Conservation (phyloP, 2,113 vertebrate species). For the Anser cygnoides region DNA sequence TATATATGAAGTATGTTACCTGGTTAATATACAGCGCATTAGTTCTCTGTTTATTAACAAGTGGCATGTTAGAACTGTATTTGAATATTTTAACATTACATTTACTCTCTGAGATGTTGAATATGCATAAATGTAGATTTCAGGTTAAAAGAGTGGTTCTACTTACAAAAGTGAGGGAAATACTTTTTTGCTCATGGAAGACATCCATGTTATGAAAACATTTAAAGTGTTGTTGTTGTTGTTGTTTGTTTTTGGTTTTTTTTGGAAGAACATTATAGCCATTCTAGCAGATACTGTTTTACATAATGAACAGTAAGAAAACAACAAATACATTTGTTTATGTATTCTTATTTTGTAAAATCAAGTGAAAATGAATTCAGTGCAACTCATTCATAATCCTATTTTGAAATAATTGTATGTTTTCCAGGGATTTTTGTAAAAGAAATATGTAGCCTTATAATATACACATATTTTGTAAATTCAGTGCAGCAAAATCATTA, state of each 20-base stretch:
- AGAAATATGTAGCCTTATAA: not conserved
- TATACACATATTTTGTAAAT: not conserved
- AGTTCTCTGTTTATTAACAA: not conserved
- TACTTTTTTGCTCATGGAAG: not conserved
- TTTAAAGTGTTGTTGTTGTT: not conserved
- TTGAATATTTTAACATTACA: not conserved
- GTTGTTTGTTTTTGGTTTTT: not conserved
- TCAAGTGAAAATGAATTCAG: not conserved
- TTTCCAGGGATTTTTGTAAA: not conserved
- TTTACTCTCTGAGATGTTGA: not conserved
- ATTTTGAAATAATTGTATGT: not conserved
- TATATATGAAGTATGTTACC: not conserved
- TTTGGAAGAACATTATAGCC: not conserved
- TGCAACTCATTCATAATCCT: not conserved
- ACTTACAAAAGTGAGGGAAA: not conserved
- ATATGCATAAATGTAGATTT: not conserved
- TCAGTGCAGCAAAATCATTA: not conserved
- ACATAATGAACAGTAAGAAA: not conserved
- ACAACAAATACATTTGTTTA: not conserved
- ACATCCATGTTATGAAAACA: not conserved
- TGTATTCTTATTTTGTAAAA: not conserved
- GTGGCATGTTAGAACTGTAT: not conserved
- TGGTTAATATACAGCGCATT: not conserved
- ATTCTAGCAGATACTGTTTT: not conserved
- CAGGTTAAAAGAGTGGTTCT: not conserved